Conservation (phyloP, 2,797 vertebrate species). For the Microchirus variegatus region DNA sequence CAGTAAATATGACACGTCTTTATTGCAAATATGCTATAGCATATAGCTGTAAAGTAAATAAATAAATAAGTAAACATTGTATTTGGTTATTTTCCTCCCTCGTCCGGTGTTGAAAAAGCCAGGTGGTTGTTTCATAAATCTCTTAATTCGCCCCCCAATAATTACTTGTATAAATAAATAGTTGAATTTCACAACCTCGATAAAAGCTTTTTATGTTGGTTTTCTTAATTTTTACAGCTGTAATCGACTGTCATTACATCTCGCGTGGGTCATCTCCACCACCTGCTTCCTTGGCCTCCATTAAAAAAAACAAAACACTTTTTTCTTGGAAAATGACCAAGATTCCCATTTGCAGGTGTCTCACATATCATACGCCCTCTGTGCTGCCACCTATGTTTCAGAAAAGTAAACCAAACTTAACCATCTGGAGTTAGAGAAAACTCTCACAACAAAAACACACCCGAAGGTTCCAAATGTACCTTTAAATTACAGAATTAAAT, state of each 20-base stretch:
- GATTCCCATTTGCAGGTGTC: conserved; percentile 2
- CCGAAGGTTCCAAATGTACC: neutral
- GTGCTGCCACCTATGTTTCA: neutral
- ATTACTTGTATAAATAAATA: neutral
- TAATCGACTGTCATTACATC: neutral
- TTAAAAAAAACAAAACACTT: neutral
- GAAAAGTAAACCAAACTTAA: conserved; percentile 5
- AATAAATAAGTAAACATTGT: conserved; percentile 14
- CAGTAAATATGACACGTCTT: conserved; percentile 17
- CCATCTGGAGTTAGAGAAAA: conserved; percentile 3
- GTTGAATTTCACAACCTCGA: neutral
- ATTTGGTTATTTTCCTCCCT: conserved; percentile 6
- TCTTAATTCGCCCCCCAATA: neutral
- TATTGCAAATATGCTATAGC: conserved; percentile 29
- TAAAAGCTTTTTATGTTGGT: neutral
- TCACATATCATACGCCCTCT: neutral
- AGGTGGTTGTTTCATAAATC: neutral
- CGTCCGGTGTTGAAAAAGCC: neutral
- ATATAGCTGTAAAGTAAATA: conserved; percentile 15
- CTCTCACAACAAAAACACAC: neutral
- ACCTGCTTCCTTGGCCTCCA: neutral
- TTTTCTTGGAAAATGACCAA: neutral
- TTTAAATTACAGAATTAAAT: conserved; percentile 21
- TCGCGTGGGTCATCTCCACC: neutral
- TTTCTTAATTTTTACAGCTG: neutral